Base-by-base conservation (phyloP, 2,888 invertebrate genomes). In the Stenodema calcarata region DNA sequence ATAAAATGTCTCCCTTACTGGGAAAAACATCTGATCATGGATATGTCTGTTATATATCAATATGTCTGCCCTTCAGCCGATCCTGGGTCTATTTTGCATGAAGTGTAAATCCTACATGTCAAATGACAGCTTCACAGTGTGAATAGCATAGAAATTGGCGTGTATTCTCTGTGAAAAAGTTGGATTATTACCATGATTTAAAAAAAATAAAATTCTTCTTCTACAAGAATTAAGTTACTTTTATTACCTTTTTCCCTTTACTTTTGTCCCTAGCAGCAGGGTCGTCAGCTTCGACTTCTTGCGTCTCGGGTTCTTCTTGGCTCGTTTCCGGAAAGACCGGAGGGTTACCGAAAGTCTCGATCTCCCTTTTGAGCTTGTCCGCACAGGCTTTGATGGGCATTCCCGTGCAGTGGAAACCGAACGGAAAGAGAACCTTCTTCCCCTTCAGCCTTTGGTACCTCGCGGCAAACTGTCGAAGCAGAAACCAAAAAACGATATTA, bases 381-480 rank as follows among this genome's bases (percentile, higher is more conserved):
- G 99, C 97, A 92, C 99, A 99, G 0, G 99, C 99, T 92, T 99
- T 99, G 88, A 99, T 99, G 0, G 99, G 99, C 99, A 99, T 99
- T 75, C 99, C 99, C 28, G 99, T 99, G 91, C 99, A 99, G 91
- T 99, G 99, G 90, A 99, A 96, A 2, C 98, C 99, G 92, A 99
- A 99, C 16, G 99, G 99, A 92, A 99, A 99, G 11, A 99, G 93
- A 14, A 96, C 96, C 90, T 93, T 94, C 91, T 96, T 97, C 0
- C 99, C 99, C 91, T 96, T 95, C 81, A 99, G 91, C n/a, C 98
- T 94, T 89, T 99, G 94, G 91, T 96, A 99, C 76, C 99, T 95
- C 86, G 95, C 94, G 16, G 98, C 95, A 93, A 98, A 99, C 96
- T 97, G 91, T 86, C 92, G 81, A 28, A 82, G 35, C 80, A 42